Percentiles rank a stretch among this genome's conserved stretches.
phyloP scores from a whole-genome alignment of 2,113 vertebrate genomes.

The Xenopus laevis region DNA sequence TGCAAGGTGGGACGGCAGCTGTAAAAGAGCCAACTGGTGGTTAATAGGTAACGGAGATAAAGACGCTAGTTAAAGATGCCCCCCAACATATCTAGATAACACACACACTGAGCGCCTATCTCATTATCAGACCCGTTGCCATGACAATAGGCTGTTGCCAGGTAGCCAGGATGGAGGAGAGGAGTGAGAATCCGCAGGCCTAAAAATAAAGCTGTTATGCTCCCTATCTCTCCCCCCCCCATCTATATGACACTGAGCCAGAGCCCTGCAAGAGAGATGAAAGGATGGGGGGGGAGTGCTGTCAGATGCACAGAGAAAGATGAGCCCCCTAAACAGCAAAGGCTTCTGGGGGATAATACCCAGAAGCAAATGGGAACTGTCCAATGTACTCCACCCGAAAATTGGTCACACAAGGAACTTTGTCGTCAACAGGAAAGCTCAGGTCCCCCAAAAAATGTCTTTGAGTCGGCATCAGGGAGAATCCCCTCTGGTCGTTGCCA shows the following conservation, averaged over 20 bases:
- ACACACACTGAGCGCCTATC: conserved; percentile 50
- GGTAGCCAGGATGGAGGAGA: conserved; percentile 64
- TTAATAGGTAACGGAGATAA: conserved; percentile 34
- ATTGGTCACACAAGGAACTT: no score
- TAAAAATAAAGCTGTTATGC: conserved; percentile 71
- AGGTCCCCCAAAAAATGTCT: no score
- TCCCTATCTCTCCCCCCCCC: conserved; percentile 23
- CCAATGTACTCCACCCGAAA: no score
- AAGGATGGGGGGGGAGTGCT: neutral
- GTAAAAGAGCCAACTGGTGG: neutral
- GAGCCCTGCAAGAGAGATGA: neutral
- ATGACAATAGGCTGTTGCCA: conserved; percentile 75
- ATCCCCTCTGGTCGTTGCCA: no score
- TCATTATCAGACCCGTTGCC: conserved; percentile 62
- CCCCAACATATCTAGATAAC: conserved; percentile 46
- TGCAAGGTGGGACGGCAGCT: neutral
- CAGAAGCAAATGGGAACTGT: neutral
- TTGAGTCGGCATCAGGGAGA: no score
- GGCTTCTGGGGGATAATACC: conserved; percentile 13
- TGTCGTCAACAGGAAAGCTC: no score
- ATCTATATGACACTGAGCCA: neutral
- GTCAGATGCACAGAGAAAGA: neutral
- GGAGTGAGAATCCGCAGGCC: conserved; percentile 69
- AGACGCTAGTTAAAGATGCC: conserved; percentile 22
- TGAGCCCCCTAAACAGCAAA: neutral